Evolutionary conservation across 2,113 vertebrate genomes (phyloP).

Genomic region (Nesogale talazaci): DNA sequence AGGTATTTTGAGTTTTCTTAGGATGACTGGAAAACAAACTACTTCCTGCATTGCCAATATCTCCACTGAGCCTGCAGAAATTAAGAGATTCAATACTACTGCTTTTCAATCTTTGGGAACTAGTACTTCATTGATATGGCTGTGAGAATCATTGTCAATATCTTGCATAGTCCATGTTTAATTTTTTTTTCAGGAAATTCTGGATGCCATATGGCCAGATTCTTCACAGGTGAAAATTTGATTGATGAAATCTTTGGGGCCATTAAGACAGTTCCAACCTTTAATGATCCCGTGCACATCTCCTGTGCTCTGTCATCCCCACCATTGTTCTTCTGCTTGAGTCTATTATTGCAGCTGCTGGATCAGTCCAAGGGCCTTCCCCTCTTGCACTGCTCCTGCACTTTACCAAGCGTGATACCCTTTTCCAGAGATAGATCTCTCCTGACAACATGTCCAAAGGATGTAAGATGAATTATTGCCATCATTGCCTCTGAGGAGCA

Average conservation of each 20-base stretch:
- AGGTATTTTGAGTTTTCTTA: background rate
- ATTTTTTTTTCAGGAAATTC: constrained; percentile 18
- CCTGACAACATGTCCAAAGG: too few relatives aligned
- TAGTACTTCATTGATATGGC: background rate
- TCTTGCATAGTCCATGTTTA: background rate
- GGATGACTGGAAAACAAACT: background rate
- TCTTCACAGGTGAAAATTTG: background rate
- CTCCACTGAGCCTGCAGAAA: background rate
- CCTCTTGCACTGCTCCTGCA: too few relatives aligned
- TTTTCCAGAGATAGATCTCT: too few relatives aligned
- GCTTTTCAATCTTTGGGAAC: background rate
- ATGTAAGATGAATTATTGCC: too few relatives aligned
- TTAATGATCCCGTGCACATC: too few relatives aligned
- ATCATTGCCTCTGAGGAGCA: too few relatives aligned
- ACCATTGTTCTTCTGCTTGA: too few relatives aligned
- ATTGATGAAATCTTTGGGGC: background rate
- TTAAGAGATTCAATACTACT: background rate
- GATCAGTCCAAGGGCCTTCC: too few relatives aligned
- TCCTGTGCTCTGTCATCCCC: too few relatives aligned
- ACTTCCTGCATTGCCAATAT: background rate
- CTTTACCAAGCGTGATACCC: too few relatives aligned
- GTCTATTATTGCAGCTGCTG: too few relatives aligned
- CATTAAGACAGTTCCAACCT: too few relatives aligned
- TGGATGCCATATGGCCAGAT: background rate
- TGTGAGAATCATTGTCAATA: background rate